Evolutionary conservation across 2,797 vertebrate genomes (phyloP).

Genomic region (Microctenopoma stevenorrisi): DNA sequence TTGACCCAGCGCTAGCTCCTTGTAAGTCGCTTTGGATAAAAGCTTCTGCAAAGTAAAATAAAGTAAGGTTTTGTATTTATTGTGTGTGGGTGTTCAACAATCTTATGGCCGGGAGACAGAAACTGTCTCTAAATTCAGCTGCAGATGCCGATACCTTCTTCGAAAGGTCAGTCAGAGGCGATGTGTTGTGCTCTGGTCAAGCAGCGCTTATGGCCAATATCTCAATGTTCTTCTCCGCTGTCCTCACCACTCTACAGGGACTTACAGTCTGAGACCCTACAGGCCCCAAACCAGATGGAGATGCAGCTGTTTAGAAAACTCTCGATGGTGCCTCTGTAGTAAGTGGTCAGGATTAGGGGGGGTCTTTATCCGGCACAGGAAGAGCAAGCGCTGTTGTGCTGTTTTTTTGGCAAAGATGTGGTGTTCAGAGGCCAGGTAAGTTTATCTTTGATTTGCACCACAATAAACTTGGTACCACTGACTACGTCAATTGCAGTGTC

Average conservation of each 20-base stretch:
- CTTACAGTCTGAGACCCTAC: background rate
- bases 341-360: background rate
- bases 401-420: too few relatives aligned
- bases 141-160: constrained; percentile 5
- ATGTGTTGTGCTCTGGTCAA: background rate
- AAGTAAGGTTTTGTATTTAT: too few relatives aligned
- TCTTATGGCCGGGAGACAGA: too few relatives aligned
- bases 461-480: too few relatives aligned
- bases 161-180: background rate
- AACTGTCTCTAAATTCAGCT: too few relatives aligned
- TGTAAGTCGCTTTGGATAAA: too few relatives aligned
- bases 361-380: background rate
- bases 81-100: too few relatives aligned
- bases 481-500: too few relatives aligned
- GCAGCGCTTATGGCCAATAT: background rate
- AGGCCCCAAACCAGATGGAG: background rate
- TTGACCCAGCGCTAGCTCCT: too few relatives aligned
- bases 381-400: background rate
- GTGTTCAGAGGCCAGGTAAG: too few relatives aligned
- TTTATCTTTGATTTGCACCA: too few relatives aligned
- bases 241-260: background rate
- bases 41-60: too few relatives aligned
- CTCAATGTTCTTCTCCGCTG: background rate
- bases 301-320: background rate
- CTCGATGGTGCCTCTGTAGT: background rate